These are phyloP conservation scores for Chelon auratus DNA, from an alignment of 2,797 vertebrate species.

Conservation along the genomic window DNA sequence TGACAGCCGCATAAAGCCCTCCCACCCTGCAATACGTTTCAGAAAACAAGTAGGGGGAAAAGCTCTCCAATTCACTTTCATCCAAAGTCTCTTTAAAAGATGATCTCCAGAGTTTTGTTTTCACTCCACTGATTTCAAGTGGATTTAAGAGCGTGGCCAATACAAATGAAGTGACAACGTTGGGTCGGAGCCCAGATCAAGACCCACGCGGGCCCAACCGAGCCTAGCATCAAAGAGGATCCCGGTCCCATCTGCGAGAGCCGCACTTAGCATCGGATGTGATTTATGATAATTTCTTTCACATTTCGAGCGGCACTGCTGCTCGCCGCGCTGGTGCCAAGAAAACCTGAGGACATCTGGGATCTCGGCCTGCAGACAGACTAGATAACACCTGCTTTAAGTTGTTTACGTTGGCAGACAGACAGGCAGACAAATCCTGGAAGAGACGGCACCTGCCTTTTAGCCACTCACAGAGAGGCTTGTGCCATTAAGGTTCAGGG, in stretches of 20 bases:
- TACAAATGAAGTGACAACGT: conserved; percentile 65
- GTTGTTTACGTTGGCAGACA: conserved; percentile 67
- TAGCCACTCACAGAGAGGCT: conserved; percentile 35
- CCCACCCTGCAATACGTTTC: conserved; percentile 44
- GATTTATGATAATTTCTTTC: conserved; percentile 72
- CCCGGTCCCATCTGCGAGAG: conserved; percentile 57
- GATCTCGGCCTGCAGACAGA: conserved; percentile 56
- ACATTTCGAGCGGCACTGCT: conserved; percentile 52
- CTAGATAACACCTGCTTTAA: conserved; percentile 75
- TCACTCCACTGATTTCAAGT: conserved; percentile 49
- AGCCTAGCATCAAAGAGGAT: conserved; percentile 62
- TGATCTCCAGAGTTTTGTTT: conserved; percentile 17
- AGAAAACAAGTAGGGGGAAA: conserved; percentile 14
- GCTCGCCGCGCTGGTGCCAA: conserved; percentile 56
- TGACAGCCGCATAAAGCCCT: conserved; percentile 75
- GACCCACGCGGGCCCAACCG: conserved; percentile 45
- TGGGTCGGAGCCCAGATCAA: conserved; percentile 66
- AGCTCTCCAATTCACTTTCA: conserved; percentile 22
- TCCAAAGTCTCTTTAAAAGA: conserved; percentile 40
- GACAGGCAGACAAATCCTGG: conserved; percentile 44
- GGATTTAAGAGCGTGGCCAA: conserved; percentile 53
- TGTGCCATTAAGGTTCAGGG: conserved; percentile 14
- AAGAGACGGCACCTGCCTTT: conserved; percentile 65
- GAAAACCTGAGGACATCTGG: conserved; percentile 71
- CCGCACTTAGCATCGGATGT: conserved; percentile 56